Base-by-base conservation (phyloP, 2,113 vertebrate genomes). In the Holacanthus passer region DNA sequence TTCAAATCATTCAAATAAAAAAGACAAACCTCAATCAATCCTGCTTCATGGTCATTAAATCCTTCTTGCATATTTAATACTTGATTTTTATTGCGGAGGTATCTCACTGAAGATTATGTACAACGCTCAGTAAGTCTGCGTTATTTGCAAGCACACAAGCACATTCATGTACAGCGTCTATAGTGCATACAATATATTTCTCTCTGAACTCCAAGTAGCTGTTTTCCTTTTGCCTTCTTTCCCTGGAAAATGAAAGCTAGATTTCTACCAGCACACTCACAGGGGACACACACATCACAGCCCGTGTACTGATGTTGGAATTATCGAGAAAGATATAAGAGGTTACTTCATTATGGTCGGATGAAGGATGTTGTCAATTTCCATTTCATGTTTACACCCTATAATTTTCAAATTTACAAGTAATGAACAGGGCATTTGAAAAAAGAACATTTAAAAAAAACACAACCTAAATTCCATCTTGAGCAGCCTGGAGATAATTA, bases 401-500 rank as follows among this genome's bases (percentile, higher is more conserved):
- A 19, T 62, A 29, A 22, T 83, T 87, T 81, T 72, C 22, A 69
- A 47, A 77, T 50, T 17, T 72, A 66, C 70, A 81, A 80, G 83
- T 85, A 60, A 76, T 43, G 32, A 87, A 73, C 70, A 64, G 37
- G 32, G 39, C 24, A 43, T 73, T 39, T 73, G 50, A 63, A 20
- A 71, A 39, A 88, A 31, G 52, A 65, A 60, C 60, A 62, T 70
- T 75, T 35, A 20, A 65, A 74, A 87, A 74, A 45, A n/a, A n/a
- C n/a, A n/a, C n/a, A n/a, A n/a, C n/a, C 39, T 10, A 45, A 70
- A 81, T 53, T 78, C 35, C 31, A 56, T 77, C 39, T 58, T 10
- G 14, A 86, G 41, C 62, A 62, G 64, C 75, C 53, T n/a, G n/a
- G 43, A 84, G 79, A 81, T 89, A 84, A 91, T 88, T 73, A 77